A percentile compares a stretch with the other conserved stretches of the same genome.
Evolutionary conservation across 1,140 invertebrate species (phyloP).

Genomic region (Grapholita molesta): DNA sequence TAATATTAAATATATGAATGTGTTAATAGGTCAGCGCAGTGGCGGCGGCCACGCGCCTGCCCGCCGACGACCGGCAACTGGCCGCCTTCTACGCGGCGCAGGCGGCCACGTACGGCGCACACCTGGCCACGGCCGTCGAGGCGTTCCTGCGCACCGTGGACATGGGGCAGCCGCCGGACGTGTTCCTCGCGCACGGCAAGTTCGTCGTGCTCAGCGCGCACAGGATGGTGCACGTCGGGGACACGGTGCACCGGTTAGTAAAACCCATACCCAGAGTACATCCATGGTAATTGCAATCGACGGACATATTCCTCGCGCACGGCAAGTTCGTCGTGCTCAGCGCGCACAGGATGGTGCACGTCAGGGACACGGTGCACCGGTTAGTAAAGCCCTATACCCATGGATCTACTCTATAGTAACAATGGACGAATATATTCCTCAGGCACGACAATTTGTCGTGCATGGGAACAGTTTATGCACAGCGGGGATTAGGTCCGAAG

Average conservation of each 20-base stretch:
- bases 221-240: slow-evolving; percentile 95
- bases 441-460: slow-evolving; percentile 96
- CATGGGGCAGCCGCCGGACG: slow-evolving; percentile 94
- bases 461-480: too few relatives aligned
- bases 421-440: slow-evolving; percentile 95
- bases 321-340: slow-evolving; percentile 96
- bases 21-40: slow-evolving; percentile 62
- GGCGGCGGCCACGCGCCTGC: slow-evolving; percentile 80
- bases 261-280: neutral
- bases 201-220: slow-evolving; percentile 96
- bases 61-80: slow-evolving; percentile 89
- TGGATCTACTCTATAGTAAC: slow-evolving; percentile 51
- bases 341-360: slow-evolving; percentile 95
- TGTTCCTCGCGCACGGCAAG: slow-evolving; percentile 95
- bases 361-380: slow-evolving; percentile 92
- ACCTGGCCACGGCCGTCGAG: slow-evolving; percentile 93
- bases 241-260: slow-evolving; percentile 86
- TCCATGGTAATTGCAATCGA: slow-evolving; percentile 86
- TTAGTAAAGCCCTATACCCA: slow-evolving; percentile 20
- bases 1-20: slow-evolving; percentile 5
- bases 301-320: slow-evolving; percentile 94
- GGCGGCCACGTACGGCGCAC: slow-evolving; percentile 88
- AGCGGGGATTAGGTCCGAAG: too few relatives aligned
- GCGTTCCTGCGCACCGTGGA: slow-evolving; percentile 94
- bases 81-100: slow-evolving; percentile 92